Evolutionary conservation across 1,140 invertebrate species (phyloP), one percentile per base, ranked within the genome.

Genomic region (Rhopalosiphum maidis): DNA sequence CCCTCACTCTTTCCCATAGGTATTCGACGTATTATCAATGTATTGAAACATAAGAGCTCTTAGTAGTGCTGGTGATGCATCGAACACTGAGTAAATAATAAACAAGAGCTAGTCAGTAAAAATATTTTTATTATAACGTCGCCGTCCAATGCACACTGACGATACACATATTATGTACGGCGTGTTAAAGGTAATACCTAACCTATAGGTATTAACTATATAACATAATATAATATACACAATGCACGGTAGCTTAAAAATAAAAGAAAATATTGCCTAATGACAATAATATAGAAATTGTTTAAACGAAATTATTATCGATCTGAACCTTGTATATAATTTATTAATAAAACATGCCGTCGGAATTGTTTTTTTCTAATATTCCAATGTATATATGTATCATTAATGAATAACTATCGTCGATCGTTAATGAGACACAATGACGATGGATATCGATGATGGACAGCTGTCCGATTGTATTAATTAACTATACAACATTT

Each of bases 361-460:
- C 30, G n/a, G 91, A 85, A 92, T 92, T 85, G 82, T 92, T 85
- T 92, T 92, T 85, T 55, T 54, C 48, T 51, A 21, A 51, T 51
- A 51, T 51, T 92, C 54, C 4, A 2, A 9, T 48, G 25, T 86
- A 43, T 43, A 43, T 90, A 60, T 77, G 2, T 48, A 82, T 48
- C 35, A 46, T 51, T 92, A 92, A 92, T 92, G 91, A 92, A 92
- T 92, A 82, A 23, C 41, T 22, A 30, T 85, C 23, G 91, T 85
- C 77, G 35, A 85, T 92, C 77, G 91, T 92, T 92, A 92, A 92
- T 92, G 91, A 92, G 91, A 92, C 91, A 92, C 91, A 92, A 92
- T 85, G 91, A 30, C 91, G 82, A 55, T 83, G 46, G 25, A 92
- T 92, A 92, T 92, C 91, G 46, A 51, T 92, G 91, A 92, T 54